Conservation (phyloP, 2,888 invertebrate genomes). For the Schizotus pectinicornis region DNA sequence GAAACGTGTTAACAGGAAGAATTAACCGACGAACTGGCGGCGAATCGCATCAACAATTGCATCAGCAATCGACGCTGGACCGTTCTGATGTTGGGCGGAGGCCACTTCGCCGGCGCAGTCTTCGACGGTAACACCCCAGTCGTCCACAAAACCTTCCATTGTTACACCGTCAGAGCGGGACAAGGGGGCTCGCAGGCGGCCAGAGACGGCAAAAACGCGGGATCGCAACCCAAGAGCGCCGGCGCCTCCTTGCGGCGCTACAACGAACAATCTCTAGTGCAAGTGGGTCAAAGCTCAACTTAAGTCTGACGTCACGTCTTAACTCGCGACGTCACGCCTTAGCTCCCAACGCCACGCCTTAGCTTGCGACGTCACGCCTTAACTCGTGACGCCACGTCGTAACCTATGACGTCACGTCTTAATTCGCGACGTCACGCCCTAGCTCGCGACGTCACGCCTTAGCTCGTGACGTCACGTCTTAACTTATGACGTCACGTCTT, state of each 20-base stretch:
- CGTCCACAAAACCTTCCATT: constrained; percentile 83
- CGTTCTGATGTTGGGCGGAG: constrained; percentile 83
- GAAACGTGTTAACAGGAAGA: constrained; percentile 36
- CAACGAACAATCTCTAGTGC: constrained; percentile 76
- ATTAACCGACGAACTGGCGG: constrained; percentile 32
- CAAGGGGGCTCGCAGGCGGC: constrained; percentile 80
- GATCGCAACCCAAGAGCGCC: constrained; percentile 75
- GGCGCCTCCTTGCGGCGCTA: constrained; percentile 81
- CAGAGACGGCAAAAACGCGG: constrained; percentile 66
- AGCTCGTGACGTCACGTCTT: no score
- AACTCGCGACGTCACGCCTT: no score
- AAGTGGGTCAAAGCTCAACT: constrained; percentile 60
- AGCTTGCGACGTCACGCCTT: no score
- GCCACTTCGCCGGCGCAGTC: constrained; percentile 79
- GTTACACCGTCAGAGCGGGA: constrained; percentile 82
- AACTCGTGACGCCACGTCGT: no score
- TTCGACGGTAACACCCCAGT: constrained; percentile 64
- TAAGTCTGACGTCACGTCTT: no score
- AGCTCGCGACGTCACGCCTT: no score
- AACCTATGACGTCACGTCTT: no score
- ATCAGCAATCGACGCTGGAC: constrained; percentile 65
- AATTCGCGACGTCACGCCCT: no score
- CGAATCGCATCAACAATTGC: constrained; percentile 45
- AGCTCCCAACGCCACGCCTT: no score
- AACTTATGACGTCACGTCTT: no score